phyloP scores from a whole-genome alignment of 2,797 vertebrate genomes.

The Coluber constrictor region DNA sequence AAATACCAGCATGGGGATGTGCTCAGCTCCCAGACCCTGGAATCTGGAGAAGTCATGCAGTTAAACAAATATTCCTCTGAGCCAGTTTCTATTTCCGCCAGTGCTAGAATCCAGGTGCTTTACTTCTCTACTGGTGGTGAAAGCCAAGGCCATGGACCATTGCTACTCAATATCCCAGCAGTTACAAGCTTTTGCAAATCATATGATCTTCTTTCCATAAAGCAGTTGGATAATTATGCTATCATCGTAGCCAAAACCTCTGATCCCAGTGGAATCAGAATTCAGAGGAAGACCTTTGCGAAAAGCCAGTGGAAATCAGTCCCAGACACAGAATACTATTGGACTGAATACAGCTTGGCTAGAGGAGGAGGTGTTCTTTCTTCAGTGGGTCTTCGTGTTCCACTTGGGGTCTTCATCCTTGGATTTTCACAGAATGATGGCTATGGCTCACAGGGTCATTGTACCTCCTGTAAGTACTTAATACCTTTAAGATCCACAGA shows the following conservation, averaged over 20 bases:
- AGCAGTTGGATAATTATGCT: conserved; percentile 65
- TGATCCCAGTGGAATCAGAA: conserved; percentile 15
- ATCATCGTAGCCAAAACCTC: conserved; percentile 67
- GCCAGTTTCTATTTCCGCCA: conserved; percentile 63
- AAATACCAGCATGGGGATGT: not conserved
- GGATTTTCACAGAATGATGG: conserved; percentile 29
- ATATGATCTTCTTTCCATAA: conserved; percentile 59
- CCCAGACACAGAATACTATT: conserved; percentile 68
- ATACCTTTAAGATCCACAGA: not conserved
- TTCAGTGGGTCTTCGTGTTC: conserved; percentile 8
- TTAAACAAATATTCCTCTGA: conserved; percentile 1
- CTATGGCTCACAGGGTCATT: conserved; percentile 19
- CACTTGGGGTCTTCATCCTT: conserved; percentile 40
- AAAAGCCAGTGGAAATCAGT: conserved; percentile 59
- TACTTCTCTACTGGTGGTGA: conserved; percentile 65
- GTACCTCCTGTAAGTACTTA: conserved; percentile 20
- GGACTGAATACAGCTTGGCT: conserved; percentile 34
- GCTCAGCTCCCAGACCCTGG: conserved; percentile 21
- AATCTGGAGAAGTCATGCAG: not conserved
- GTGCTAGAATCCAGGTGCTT: conserved; percentile 72
- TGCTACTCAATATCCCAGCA: conserved; percentile 68
- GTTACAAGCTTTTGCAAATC: conserved; percentile 63
- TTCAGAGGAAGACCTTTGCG: conserved; percentile 40
- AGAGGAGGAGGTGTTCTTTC: rapidly evolving
- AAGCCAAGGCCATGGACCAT: conserved; percentile 53